These are phyloP conservation scores for Enteromius unitaeniatus DNA, from an alignment of 2,797 vertebrate genomes.

Conservation along the genomic window DNA sequence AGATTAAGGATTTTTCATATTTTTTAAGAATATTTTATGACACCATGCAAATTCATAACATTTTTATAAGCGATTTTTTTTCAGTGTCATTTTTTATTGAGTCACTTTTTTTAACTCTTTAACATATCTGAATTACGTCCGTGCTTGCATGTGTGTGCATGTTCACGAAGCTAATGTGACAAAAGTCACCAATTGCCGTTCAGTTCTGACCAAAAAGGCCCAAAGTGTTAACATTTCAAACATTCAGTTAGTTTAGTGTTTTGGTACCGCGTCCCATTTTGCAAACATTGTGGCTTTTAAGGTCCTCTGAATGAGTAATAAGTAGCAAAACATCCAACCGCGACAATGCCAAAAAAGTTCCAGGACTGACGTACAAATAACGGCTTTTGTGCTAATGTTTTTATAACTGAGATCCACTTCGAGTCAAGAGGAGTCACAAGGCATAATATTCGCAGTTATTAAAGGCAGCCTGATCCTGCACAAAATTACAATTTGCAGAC, in stretches of 20 bases:
- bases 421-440: conserved; percentile 29
- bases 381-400: too few species aligned
- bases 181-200: background rate
- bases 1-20: too few species aligned
- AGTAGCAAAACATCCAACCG: background rate
- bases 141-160: background rate
- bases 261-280: background rate
- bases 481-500: conserved; percentile 52
- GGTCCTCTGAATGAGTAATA: background rate
- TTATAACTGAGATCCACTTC: background rate
- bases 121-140: background rate
- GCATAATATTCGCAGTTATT: conserved; percentile 17
- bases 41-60: background rate
- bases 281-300: background rate
- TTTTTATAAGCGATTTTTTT: background rate
- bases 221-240: background rate
- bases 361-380: background rate
- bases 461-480: conserved; percentile 36
- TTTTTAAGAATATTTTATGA: background rate
- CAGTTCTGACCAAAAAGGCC: background rate
- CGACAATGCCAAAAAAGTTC: background rate
- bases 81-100: background rate
- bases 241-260: background rate
- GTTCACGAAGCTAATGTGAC: background rate
- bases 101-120: background rate